Base-by-base conservation (phyloP, 1,140 invertebrate species). In the Oppia nitens region DNA sequence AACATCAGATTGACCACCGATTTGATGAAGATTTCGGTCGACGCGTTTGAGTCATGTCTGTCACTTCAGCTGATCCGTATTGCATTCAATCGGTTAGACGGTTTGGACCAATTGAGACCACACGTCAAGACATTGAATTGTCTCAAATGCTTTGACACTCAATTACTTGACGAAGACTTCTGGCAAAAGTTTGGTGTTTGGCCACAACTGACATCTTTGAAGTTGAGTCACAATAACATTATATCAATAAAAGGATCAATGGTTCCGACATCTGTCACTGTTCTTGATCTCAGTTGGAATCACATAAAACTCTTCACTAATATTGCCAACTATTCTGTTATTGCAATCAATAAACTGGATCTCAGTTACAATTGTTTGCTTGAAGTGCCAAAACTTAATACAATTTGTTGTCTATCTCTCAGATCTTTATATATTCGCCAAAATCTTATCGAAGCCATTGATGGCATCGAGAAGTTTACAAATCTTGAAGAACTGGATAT, bases 141-240 rank as follows among this genome's bases (percentile, higher is more conserved):
- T 45, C 21, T 49, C 12, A 17, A 47, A 12, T 45, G 45, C 2
- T 11, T 26, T 17, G 32, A 52, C 25, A 48, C 48, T 29, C 55
- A 48, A 17, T 26, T 21, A 23, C n/a, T 57, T 1, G 56, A 57
- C 27, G 56, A 57, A 40, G n/a, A 48, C 11, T 57, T 57, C 21
- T 57, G 56, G 56, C 47, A 57, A n/a, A 11, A 49, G 29, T 57
- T 57, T 48, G 56, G 56, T 14, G 21, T 47, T 27, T 57, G 56
- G 56, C 56, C 56, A n/a, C 32, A 21, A n/a, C 23, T 57, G 20
- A 49, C 6, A 14, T 49, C 47, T 20, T 26, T 57, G 6, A 48
- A 47, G n/a, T 48, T 57, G 20, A 48, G 40, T 50, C 56, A 52
- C 6, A 57, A 47, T 47, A 57, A 57, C n/a, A 57, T 57, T 24